Evolutionary conservation across 2,797 vertebrate species (phyloP).

Genomic region (Aeoliscus strigatus): DNA sequence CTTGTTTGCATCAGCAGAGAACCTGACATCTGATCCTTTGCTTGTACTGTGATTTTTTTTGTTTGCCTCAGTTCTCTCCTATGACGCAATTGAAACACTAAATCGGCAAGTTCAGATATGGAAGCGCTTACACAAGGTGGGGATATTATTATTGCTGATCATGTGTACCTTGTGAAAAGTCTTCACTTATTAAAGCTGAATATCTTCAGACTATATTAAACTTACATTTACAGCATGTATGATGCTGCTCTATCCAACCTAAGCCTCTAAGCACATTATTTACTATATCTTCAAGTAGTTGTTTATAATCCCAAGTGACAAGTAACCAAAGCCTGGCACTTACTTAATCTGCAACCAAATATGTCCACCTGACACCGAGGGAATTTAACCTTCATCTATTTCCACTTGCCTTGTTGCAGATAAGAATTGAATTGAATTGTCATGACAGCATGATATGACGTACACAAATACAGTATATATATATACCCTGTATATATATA

Average conservation of each 20-base stretch:
- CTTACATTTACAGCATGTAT: too few species aligned
- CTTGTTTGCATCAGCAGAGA: conserved; percentile 57
- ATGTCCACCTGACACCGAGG: conserved; percentile 70
- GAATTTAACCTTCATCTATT: conserved; percentile 56
- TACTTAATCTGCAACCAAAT: conserved; percentile 57
- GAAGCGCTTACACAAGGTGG: conserved; percentile 44
- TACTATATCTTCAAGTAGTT: conserved; percentile 31
- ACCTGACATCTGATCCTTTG: conserved; percentile 47
- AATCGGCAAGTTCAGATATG: conserved; percentile 24
- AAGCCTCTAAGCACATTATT: conserved; percentile 29
- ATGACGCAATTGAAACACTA: conserved; percentile 34
- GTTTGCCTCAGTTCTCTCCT: conserved; percentile 19
- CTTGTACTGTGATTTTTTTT: conserved; percentile 28
- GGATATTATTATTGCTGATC: conserved; percentile 36
- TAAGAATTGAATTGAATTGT: conserved; percentile 44
- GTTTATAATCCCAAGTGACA: conserved; percentile 60
- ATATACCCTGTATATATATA: too few species aligned
- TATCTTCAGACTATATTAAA: not conserved
- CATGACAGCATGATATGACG: conserved; percentile 23
- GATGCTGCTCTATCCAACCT: conserved; percentile 5
- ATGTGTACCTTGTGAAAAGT: conserved; percentile 12
- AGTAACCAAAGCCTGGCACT: conserved; percentile 67
- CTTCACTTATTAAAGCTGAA: conserved; percentile 8
- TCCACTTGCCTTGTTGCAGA: conserved; percentile 53
- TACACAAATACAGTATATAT: conserved; percentile 30